phyloP scores from a whole-genome alignment of 2,113 vertebrate genomes.

The Rhinichthys klamathensis region DNA sequence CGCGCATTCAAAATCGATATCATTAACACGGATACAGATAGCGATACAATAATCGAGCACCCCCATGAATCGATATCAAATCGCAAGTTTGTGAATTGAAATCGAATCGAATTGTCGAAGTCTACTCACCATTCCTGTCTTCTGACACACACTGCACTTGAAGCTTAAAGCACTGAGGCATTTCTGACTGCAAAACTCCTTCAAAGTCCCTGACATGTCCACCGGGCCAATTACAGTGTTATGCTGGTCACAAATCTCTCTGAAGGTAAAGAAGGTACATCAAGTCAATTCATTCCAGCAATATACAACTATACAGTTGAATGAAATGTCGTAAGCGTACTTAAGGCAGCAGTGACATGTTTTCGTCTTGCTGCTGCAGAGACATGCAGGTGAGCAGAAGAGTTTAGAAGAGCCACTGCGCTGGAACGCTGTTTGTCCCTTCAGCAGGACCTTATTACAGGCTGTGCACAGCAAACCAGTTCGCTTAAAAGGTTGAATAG shows the following conservation, averaged over 20 bases:
- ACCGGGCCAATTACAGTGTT: conserved; percentile 89
- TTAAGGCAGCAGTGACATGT: conserved; percentile 90
- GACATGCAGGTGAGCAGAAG: conserved; percentile 86
- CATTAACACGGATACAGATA: too few relatives aligned
- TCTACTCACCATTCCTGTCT: conserved; percentile 82
- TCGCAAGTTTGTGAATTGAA: too few relatives aligned
- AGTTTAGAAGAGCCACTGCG: conserved; percentile 86
- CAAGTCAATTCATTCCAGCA: conserved; percentile 70
- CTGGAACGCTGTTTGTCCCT: conserved; percentile 97
- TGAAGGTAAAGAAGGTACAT: conserved; percentile 64
- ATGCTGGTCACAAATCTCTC: conserved; percentile 88
- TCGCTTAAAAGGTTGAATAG: conserved; percentile 74
- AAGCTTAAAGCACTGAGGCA: conserved; percentile 86
- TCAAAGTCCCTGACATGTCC: conserved; percentile 81
- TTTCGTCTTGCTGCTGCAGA: conserved; percentile 79
- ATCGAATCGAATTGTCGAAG: background rate
- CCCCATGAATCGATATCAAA: too few relatives aligned
- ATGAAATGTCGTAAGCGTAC: conserved; percentile 70
- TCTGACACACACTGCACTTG: conserved; percentile 95
- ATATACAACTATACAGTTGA: background rate
- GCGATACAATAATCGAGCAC: too few relatives aligned
- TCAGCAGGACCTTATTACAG: conserved; percentile 91
- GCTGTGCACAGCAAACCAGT: conserved; percentile 87
- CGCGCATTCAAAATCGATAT: too few relatives aligned
- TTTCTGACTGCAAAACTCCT: conserved; percentile 92